Conservation (phyloP, 2,113 vertebrate genomes). For the Fukomys damarensis region DNA sequence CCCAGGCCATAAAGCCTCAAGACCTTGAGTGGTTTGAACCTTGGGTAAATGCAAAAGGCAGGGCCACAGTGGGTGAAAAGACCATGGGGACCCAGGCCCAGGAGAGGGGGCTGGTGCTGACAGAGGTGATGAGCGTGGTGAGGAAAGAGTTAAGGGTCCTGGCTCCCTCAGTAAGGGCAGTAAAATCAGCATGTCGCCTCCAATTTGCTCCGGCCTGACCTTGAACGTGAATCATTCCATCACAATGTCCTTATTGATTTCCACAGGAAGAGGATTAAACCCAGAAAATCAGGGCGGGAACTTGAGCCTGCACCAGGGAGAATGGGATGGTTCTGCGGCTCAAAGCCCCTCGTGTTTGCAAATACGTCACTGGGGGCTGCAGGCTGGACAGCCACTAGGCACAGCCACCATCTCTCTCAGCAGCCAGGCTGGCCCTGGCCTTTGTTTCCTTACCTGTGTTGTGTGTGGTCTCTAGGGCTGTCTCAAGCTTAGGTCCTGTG, state of each 20-base stretch:
- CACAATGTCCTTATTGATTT: constrained; percentile 96
- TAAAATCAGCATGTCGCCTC: constrained; percentile 88
- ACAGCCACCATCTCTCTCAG: background rate
- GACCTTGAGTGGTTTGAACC: background rate
- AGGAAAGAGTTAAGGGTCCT: constrained; percentile 74
- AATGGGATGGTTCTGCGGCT: constrained; percentile 91
- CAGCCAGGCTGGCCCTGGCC: background rate
- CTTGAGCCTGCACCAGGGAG: constrained; percentile 89
- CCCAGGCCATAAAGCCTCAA: background rate
- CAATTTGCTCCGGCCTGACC: constrained; percentile 90
- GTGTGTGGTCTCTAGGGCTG: background rate
- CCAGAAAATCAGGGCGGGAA: constrained; percentile 93
- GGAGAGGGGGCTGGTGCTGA: background rate
- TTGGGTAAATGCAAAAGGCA: constrained; percentile 26
- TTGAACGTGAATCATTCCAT: constrained; percentile 93
- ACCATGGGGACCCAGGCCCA: background rate
- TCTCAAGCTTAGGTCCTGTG: background rate
- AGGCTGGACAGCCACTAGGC: background rate
- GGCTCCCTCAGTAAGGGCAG: constrained; percentile 57
- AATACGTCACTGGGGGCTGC: constrained; percentile 83
- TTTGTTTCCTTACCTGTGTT: constrained; percentile 14
- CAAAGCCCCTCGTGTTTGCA: constrained; percentile 90
- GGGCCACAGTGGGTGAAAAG: background rate
- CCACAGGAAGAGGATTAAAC: constrained; percentile 96
- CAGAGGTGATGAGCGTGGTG: background rate